A percentile compares a stretch with the other conserved stretches of the same genome.
Evolutionary conservation across 1,140 invertebrate genomes (phyloP).

Genomic region (Limonius californicus): DNA sequence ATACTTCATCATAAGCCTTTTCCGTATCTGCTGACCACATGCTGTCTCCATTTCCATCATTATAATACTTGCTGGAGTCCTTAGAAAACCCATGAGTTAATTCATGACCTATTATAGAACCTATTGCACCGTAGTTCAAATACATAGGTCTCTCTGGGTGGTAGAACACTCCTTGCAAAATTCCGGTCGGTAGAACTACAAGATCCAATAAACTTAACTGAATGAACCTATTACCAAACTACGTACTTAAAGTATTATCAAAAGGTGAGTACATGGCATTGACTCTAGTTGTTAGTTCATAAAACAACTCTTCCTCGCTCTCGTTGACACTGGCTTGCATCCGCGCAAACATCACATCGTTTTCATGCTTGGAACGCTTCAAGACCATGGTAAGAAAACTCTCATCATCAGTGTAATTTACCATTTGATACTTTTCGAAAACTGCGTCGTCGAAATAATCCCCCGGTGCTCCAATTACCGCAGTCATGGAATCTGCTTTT

Average conservation of each 20-base stretch:
- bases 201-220: too few relatives aligned
- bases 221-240: too few relatives aligned
- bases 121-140: slow-evolving; percentile 30
- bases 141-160: neutral
- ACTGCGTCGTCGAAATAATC: slow-evolving; percentile 1
- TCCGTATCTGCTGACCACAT: slow-evolving; percentile 52
- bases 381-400: neutral
- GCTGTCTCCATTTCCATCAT: neutral
- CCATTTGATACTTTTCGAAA: neutral
- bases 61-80: slow-evolving; percentile 38
- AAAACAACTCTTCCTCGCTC: neutral
- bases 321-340: neutral
- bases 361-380: neutral
- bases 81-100: slow-evolving; percentile 15
- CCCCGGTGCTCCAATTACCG: slow-evolving; percentile 23
- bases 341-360: neutral
- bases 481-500: slow-evolving; percentile 18
- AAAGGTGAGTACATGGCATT: slow-evolving; percentile 15
- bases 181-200: neutral
- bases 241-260: slow-evolving; percentile 14
- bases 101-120: slow-evolving; percentile 21
- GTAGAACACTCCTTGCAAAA: slow-evolving; percentile 8
- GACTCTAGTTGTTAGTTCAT: slow-evolving; percentile 2
- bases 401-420: neutral
- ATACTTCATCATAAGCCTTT: neutral